Percentiles rank a stretch among this genome's conserved stretches.
Evolutionary conservation across 2,797 vertebrate genomes (phyloP).

Genomic region (Loris lydekkerianus): DNA sequence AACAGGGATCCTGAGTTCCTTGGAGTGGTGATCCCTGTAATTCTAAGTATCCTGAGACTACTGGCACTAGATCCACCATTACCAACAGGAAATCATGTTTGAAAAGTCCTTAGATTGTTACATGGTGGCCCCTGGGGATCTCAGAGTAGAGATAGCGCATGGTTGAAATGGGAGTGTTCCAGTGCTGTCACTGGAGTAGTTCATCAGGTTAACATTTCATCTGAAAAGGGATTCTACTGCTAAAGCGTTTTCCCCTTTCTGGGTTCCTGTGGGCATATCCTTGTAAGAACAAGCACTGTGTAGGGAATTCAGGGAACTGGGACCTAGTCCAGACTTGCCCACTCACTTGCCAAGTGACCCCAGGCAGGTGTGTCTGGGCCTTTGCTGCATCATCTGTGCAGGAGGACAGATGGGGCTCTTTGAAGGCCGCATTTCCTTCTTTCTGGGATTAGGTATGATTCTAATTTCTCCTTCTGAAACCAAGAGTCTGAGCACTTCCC

Average conservation of each 20-base stretch:
- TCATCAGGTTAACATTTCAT: neutral
- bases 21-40: neutral
- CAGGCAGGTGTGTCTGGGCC: neutral
- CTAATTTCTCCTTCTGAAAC: neutral
- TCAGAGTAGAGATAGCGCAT: neutral
- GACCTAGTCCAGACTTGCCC: neutral
- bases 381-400: neutral
- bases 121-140: neutral
- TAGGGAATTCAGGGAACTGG: neutral
- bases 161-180: neutral
- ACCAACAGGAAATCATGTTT: neutral
- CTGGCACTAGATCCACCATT: neutral
- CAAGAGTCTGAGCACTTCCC: neutral
- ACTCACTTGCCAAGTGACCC: neutral
- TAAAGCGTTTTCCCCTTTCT: neutral
- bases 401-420: neutral
- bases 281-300: neutral
- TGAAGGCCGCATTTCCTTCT: neutral
- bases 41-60: neutral
- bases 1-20: neutral
- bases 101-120: neutral
- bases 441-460: neutral
- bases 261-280: neutral
- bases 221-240: neutral
- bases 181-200: neutral